Evolutionary conservation across 1,140 invertebrate genomes (phyloP).

Genomic region (Aphelenchoides fujianensis): DNA sequence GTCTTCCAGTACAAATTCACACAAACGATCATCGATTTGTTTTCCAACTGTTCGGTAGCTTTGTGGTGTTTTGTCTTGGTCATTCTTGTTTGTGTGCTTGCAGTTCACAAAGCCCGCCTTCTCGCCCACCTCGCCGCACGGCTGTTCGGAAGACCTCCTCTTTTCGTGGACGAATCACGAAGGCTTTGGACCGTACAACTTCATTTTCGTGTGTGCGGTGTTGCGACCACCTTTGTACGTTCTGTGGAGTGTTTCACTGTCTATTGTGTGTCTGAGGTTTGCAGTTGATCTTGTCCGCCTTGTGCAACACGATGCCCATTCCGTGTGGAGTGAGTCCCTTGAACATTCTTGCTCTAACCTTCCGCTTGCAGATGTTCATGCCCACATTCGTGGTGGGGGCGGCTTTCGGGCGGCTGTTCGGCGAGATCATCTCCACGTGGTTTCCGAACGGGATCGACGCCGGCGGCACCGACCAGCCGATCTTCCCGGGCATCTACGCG

Average conservation of each 20-base stretch:
- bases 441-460: slow-evolving; percentile 86
- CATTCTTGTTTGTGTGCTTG: neutral
- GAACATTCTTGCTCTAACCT: slow-evolving; percentile 78
- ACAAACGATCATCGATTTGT: slow-evolving; percentile 54
- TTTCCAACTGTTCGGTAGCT: slow-evolving; percentile 57
- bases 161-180: slow-evolving; percentile 57
- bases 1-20: slow-evolving; percentile 59
- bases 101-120: slow-evolving; percentile 41
- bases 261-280: slow-evolving; percentile 38
- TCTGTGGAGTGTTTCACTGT: slow-evolving; percentile 77
- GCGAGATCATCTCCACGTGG: slow-evolving; percentile 82
- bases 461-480: slow-evolving; percentile 64
- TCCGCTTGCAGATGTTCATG: slow-evolving; percentile 75
- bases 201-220: slow-evolving; percentile 49
- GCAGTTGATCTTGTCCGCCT: slow-evolving; percentile 88
- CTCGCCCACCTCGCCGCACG: slow-evolving; percentile 48
- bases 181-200: slow-evolving; percentile 59
- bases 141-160: slow-evolving; percentile 46
- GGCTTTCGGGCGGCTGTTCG: slow-evolving; percentile 80
- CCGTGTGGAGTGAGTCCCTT: slow-evolving; percentile 78
- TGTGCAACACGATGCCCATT: slow-evolving; percentile 90
- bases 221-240: slow-evolving; percentile 48
- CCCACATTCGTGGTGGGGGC: slow-evolving; percentile 67
- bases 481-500: slow-evolving; percentile 76
- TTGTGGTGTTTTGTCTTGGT: slow-evolving; percentile 22